phyloP scores from a whole-genome alignment of 2,113 vertebrate species.

The Callithrix jacchus region DNA sequence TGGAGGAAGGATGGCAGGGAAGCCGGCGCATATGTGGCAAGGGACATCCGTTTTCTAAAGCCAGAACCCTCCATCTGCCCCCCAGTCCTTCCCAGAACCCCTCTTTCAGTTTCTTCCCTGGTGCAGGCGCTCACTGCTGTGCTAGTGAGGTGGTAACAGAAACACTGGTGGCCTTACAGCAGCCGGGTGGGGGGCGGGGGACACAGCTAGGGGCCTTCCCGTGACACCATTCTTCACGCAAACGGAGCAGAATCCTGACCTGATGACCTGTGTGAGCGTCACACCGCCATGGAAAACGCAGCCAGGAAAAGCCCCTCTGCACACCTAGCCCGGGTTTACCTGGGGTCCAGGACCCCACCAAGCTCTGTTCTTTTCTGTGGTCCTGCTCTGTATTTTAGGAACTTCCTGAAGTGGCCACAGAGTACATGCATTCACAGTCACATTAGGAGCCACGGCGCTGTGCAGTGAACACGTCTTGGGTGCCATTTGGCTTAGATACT shows the following conservation, averaged over 20 bases:
- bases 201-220: too few species aligned
- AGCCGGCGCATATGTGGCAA: neutral
- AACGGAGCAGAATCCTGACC: too few species aligned
- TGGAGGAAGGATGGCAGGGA: neutral
- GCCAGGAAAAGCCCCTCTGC: too few species aligned
- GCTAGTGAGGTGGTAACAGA: too few species aligned
- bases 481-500: accelerated
- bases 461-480: accelerated
- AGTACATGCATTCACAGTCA: accelerated
- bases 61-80: neutral
- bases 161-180: too few species aligned
- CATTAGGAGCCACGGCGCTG: accelerated
- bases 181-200: accelerated
- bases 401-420: accelerated
- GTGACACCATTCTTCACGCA: too few species aligned
- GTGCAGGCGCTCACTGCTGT: neutral
- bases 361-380: accelerated
- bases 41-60: neutral
- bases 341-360: accelerated
- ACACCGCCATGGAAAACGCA: neutral
- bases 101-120: neutral
- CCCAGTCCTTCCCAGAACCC: neutral
- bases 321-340: too few species aligned
- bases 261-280: too few species aligned
- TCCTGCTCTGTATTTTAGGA: accelerated